phyloP scores from a whole-genome alignment of 2,888 invertebrate genomes.

The Apodemia duryi region DNA sequence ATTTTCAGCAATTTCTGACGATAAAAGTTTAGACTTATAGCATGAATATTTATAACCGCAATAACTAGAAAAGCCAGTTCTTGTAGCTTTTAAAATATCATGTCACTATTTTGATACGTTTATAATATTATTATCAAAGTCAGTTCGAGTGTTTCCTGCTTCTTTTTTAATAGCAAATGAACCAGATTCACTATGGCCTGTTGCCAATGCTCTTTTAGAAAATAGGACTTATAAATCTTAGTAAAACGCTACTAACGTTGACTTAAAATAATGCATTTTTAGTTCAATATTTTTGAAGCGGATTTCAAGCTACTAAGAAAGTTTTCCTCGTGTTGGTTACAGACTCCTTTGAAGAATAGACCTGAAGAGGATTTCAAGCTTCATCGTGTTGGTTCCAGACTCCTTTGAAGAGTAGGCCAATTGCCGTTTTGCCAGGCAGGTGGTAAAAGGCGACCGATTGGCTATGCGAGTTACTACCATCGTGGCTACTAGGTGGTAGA shows the following conservation, averaged over 20 bases:
- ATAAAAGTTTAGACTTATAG: no score
- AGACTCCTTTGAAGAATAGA: no score
- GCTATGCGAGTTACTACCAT: no score
- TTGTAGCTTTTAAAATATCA: constrained; percentile 7
- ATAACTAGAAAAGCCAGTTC: not conserved
- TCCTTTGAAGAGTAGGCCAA: no score
- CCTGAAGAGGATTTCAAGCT: not conserved
- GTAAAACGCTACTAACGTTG: not conserved
- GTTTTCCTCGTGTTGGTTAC: no score
- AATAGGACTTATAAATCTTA: constrained; percentile 2
- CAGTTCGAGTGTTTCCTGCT: constrained; percentile 7
- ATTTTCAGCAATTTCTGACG: no score
- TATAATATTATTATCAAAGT: constrained; percentile 4
- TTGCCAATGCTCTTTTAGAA: constrained; percentile 13
- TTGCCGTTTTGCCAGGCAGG: no score
- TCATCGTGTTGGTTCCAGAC: no score
- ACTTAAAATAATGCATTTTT: not conserved
- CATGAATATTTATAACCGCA: no score
- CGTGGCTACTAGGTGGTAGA: no score
- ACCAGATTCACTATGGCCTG: constrained; percentile 6
- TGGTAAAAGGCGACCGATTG: no score
- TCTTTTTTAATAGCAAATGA: constrained; percentile 10
- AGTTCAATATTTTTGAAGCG: not conserved
- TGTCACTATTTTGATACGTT: constrained; percentile 12
- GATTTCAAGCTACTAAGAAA: no score